Percentiles rank a stretch among this genome's conserved stretches.
phyloP scores from a whole-genome alignment of 2,113 vertebrate genomes.

The Odobenus rosmarus region DNA sequence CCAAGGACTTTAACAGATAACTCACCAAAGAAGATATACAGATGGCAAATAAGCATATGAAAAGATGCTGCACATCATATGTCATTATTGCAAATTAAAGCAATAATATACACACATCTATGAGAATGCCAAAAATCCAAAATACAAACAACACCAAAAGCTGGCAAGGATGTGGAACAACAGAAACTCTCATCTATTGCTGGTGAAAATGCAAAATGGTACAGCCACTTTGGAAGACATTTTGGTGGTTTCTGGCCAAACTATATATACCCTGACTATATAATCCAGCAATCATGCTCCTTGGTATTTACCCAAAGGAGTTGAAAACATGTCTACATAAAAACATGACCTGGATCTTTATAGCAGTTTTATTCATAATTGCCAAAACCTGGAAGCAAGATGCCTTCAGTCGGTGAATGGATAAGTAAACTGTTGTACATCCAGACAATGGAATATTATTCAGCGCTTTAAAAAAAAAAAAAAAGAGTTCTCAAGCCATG shows the following conservation, averaged over 20 bases:
- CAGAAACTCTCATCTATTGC: background rate
- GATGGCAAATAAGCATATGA: background rate
- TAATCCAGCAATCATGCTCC: background rate
- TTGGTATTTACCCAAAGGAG: background rate
- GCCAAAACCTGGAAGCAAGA: background rate
- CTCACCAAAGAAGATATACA: background rate
- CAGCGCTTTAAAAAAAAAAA: background rate
- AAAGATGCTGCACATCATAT: background rate
- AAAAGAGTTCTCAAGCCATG: background rate
- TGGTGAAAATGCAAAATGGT: background rate
- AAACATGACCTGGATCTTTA: background rate
- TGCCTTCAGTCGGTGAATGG: background rate
- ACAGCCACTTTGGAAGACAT: background rate
- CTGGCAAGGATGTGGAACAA: background rate
- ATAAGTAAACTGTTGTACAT: background rate
- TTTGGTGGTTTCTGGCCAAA: background rate
- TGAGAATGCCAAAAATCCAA: background rate
- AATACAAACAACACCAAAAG: background rate
- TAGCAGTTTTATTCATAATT: background rate
- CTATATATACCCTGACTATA: background rate
- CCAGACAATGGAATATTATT: background rate
- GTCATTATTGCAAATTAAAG: background rate
- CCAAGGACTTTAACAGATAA: background rate
- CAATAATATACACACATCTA: background rate
- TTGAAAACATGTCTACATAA: background rate